phyloP scores from a whole-genome alignment of 1,140 invertebrate genomes.

The Arctopsyche grandis region DNA sequence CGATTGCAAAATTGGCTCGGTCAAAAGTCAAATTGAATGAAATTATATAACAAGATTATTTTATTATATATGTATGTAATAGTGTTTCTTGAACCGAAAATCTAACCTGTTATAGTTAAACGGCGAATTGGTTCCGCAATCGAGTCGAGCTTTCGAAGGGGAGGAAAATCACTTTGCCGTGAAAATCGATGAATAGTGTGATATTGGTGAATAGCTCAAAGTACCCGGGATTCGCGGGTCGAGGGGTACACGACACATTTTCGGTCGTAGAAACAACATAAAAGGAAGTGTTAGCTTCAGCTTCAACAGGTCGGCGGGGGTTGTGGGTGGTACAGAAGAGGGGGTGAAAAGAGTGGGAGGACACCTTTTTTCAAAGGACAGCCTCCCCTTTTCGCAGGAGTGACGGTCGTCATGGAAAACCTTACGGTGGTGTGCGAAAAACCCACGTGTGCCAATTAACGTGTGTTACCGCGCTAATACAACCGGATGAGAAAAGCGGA shows the following conservation, averaged over 20 bases:
- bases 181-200: constrained; percentile 28
- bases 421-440: background rate
- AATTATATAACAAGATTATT: no score
- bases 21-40: no score
- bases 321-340: background rate
- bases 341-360: no score
- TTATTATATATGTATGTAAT: no score
- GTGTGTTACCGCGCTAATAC: background rate
- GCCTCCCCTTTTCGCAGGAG: no score
- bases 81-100: no score
- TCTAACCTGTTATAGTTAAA: no score
- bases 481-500: background rate
- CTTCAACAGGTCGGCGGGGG: constrained; percentile 30
- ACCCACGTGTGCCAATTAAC: background rate
- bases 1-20: no score
- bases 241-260: background rate
- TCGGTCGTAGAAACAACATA: constrained; percentile 10
- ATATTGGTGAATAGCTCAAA: background rate
- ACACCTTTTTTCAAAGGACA: no score
- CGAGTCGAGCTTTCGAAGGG: no score
- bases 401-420: no score
- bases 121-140: no score
- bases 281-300: constrained; percentile 16
- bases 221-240: background rate
- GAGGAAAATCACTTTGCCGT: background rate